Conservation (phyloP, 2,113 vertebrate species). For the Clarias gariepinus region DNA sequence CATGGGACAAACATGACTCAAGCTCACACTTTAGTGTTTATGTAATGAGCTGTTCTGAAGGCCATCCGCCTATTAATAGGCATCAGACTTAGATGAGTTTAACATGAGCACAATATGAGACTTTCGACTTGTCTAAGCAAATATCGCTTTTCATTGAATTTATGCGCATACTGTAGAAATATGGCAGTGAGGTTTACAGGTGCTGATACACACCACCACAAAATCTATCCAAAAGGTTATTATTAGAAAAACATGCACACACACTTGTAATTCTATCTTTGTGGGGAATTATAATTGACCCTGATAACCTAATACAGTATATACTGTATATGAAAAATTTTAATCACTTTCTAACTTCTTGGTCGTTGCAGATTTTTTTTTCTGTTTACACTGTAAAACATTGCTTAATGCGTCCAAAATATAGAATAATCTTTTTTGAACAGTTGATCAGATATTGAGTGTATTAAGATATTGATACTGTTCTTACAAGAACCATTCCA, state of each 20-base stretch:
- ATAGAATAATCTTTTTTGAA: no score
- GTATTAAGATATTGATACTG: no score
- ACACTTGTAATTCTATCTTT: not conserved
- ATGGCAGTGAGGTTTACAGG: not conserved
- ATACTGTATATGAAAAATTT: no score
- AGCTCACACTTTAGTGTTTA: not conserved
- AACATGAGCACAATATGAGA: not conserved
- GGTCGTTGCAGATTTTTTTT: no score
- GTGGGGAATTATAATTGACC: not conserved
- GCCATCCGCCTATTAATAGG: slow-evolving; percentile 3
- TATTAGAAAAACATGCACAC: slow-evolving; percentile 34
- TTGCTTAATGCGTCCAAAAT: no score
- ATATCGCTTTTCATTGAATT: not conserved
- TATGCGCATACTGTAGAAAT: not conserved
- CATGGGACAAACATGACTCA: not conserved
- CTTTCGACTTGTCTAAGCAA: not conserved
- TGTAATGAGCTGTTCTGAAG: slow-evolving; percentile 1
- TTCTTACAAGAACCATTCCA: no score
- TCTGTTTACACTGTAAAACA: no score
- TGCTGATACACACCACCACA: not conserved
- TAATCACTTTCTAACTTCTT: no score
- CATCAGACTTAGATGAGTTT: not conserved
- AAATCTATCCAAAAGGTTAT: slow-evolving; percentile 15
- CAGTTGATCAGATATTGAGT: no score
- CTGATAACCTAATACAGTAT: not conserved